These are phyloP conservation scores for Diorhabda sublineata DNA, from an alignment of 1,140 invertebrate genomes.

Conservation along the genomic window DNA sequence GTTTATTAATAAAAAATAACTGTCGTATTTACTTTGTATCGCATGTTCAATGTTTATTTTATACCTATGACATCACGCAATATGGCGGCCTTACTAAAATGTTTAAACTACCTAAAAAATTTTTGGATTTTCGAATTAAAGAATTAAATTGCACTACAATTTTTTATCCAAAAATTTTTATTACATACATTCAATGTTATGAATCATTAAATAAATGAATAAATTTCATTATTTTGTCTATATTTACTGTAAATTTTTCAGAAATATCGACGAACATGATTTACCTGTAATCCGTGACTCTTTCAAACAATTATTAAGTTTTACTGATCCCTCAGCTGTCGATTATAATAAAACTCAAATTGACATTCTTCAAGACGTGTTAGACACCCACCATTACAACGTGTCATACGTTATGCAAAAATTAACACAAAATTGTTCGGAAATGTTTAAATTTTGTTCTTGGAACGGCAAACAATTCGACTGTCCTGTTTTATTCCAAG, in stretches of 20 bases:
- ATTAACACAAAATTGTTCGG: conserved; percentile 27
- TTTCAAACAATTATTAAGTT: conserved; percentile 33
- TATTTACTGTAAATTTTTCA: conserved; percentile 1
- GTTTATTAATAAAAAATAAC: too few relatives aligned
- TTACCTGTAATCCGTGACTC: conserved; percentile 17
- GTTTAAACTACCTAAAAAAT: too few relatives aligned
- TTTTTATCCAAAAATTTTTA: too few relatives aligned
- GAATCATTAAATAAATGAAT: too few relatives aligned
- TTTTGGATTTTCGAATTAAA: too few relatives aligned
- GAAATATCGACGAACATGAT: conserved; percentile 22
- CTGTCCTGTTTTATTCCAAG: conserved; percentile 23
- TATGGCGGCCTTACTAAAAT: too few relatives aligned
- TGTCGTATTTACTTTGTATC: too few relatives aligned
- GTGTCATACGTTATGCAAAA: conserved; percentile 19
- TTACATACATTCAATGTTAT: too few relatives aligned
- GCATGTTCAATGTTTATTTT: too few relatives aligned
- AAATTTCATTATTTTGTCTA: too few relatives aligned
- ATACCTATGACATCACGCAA: too few relatives aligned
- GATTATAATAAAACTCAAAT: conserved; percentile 20
- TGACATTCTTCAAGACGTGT: conserved; percentile 20
- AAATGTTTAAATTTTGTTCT: conserved; percentile 29
- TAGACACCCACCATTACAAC: conserved; percentile 19
- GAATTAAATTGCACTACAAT: too few relatives aligned
- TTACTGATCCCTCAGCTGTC: conserved; percentile 14
- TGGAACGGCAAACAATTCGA: conserved; percentile 23